phyloP scores from a whole-genome alignment of 2,888 invertebrate species.

The Heliconius erato region DNA sequence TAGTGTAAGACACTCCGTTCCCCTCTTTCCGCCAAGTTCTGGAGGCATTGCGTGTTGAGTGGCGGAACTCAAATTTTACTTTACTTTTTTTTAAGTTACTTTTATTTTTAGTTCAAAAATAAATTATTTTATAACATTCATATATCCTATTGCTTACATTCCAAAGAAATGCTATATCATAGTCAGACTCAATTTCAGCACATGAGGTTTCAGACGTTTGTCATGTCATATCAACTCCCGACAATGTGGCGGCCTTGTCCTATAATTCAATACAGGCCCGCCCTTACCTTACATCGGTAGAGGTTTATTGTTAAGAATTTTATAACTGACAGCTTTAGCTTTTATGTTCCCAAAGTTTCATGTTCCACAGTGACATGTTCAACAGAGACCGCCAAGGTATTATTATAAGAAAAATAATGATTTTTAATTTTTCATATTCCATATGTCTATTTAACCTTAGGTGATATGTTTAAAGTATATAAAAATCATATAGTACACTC shows the following conservation, averaged over 20 bases:
- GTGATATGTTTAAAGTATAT: not conserved
- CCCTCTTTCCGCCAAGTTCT: no score
- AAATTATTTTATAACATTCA: not conserved
- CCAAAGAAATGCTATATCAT: not conserved
- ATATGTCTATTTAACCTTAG: not conserved
- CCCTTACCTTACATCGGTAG: slow-evolving; percentile 32
- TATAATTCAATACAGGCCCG: slow-evolving; percentile 40
- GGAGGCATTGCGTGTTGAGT: no score
- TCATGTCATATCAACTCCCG: slow-evolving; percentile 34
- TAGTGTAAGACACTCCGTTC: no score
- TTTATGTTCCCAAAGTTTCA: slow-evolving; percentile 32
- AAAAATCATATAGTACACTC: no score
- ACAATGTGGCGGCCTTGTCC: slow-evolving; percentile 31
- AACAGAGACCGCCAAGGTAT: not conserved
- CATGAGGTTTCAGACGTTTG: slow-evolving; percentile 30
- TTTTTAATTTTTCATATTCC: not conserved
- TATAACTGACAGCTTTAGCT: slow-evolving; percentile 41
- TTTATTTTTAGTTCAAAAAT: not conserved
- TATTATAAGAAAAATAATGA: not conserved
- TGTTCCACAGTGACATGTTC: slow-evolving; percentile 13
- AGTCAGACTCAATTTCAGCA: slow-evolving; percentile 27
- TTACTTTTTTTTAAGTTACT: no score
- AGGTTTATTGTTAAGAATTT: slow-evolving; percentile 44
- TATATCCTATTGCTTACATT: not conserved
- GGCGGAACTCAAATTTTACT: no score